Evolutionary conservation across 2,888 invertebrate species (phyloP).

Genomic region (Callinectes sapidus): DNA sequence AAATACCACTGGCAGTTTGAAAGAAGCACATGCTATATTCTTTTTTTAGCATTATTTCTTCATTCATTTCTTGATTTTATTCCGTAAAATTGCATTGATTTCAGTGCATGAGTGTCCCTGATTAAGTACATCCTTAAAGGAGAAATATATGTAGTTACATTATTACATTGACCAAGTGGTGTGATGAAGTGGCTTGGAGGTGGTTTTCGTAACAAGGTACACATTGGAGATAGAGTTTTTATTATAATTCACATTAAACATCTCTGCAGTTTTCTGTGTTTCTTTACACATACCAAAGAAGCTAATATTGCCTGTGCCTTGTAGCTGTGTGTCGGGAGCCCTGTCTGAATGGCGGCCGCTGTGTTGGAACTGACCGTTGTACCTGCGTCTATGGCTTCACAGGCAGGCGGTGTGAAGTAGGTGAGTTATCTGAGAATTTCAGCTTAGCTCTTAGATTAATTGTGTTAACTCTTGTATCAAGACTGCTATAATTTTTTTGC

Average conservation of each 20-base stretch:
- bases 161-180: neutral
- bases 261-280: too few species aligned
- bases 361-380: conserved; percentile 89
- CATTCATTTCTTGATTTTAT: neutral
- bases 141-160: neutral
- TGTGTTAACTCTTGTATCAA: neutral
- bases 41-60: neutral
- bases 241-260: neutral
- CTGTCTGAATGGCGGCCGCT: conserved; percentile 89
- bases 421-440: conserved; percentile 40
- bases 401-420: conserved; percentile 85
- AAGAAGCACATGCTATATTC: too few species aligned
- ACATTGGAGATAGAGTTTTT: too few species aligned
- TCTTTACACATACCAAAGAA: neutral
- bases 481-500: too few species aligned
- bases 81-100: neutral
- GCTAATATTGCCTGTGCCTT: neutral
- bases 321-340: conserved; percentile 83
- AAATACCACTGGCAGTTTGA: too few species aligned
- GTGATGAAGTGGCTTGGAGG: neutral
- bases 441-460: neutral
- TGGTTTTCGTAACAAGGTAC: too few species aligned
- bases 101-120: neutral
- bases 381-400: conserved; percentile 91
- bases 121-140: neutral